Evolutionary conservation across 2,888 invertebrate species (phyloP), one percentile per base, ranked within the genome.

Genomic region (Volucella zonaria): DNA sequence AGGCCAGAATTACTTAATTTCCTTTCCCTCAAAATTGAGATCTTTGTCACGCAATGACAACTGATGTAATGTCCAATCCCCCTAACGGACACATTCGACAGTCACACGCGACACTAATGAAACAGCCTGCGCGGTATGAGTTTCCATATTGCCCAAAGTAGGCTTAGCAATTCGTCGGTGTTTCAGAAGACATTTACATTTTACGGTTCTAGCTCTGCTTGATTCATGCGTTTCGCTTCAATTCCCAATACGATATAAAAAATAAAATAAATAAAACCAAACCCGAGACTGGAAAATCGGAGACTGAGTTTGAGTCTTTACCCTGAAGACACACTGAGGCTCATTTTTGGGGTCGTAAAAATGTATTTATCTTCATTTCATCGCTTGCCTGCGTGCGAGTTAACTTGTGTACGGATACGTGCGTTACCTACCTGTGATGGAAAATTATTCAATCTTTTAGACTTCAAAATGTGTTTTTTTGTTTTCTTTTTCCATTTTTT

Each of bases 21-120:
- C n/a, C 38, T 70, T 66, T n/a, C 18, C 64, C 14, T 14, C 45
- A 61, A 18, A 74, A 82, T 82, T 78, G 68, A 78, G 74, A 79
- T 73, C 78, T 79, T 82, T 74, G 82, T 82, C 82, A 74, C 79
- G 74, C 82, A 68, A 68, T 78, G 64, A 15, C 73, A 82, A 67
- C 62, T 51, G 40, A 62, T 18, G 61, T 62, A 54, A 74, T 54
- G 43, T 4, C 1, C 58, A 54, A 31, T 47, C 52, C 18, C 15
- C 64, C 38, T 9, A n/a, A 40, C 10, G 49, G 23, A 23, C 73
- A 62, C 47, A 59, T 40, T 31, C 12, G 10, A 76, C 43, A 52
- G 14, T 78, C 71, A 54, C 67, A 61, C 79, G 59, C 62, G 62
- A 70, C 49, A 15, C 52, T 45, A 23, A 70, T 10, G 38, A 18